Evolutionary conservation across 2,888 invertebrate genomes (phyloP), one percentile per base, ranked within the genome.

Genomic region (Platerodrilus igneus): DNA sequence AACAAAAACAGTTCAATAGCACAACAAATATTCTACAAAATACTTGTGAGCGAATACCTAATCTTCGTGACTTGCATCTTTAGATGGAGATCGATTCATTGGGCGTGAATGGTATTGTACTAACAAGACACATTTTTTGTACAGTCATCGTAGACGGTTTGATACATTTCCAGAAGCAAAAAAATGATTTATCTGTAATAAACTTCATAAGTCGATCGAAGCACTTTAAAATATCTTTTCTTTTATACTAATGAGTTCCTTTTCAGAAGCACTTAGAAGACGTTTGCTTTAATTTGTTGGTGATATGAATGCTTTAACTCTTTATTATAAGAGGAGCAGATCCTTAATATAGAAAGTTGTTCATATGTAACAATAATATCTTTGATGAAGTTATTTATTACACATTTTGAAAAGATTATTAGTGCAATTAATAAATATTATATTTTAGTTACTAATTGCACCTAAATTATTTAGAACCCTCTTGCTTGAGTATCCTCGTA

Each of bases 1-100:
- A 29, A 30, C 16, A 38, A 31, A 35, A 36, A 31, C 19, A 31
- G 25, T 33, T 35, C 33, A 22, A 31, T 15, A 31, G 25, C 32
- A 30, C 33, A 22, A 40, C 40, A 42, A 42, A 35, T 38, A 30
- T 38, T 10, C 37, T 32, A 41, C 35, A 31, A 43, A 43, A 38
- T 43, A 38, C 35, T 26, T 35, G 34, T 37, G 31, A 34, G 38
- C 34, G 34, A 43, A 34, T 43, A 28, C 35, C 35, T 34, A 38
- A 43, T 43, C 43, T 43, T 34, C 38, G 35, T 43, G 43, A 43
- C 43, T 43, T 43, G 43, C 43, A 39, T 39, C 35, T 42, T 35
- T 35, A 38, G 31, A 19, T 43, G 33, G 38, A 38, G 29, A 34
- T 35, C 43, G 27, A 37, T 29, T 37, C 37, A 39, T 39, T 43